A percentile compares a stretch with the other conserved stretches of the same genome.
phyloP scores from a whole-genome alignment of 2,113 vertebrate species.

The Salvator merianae region DNA sequence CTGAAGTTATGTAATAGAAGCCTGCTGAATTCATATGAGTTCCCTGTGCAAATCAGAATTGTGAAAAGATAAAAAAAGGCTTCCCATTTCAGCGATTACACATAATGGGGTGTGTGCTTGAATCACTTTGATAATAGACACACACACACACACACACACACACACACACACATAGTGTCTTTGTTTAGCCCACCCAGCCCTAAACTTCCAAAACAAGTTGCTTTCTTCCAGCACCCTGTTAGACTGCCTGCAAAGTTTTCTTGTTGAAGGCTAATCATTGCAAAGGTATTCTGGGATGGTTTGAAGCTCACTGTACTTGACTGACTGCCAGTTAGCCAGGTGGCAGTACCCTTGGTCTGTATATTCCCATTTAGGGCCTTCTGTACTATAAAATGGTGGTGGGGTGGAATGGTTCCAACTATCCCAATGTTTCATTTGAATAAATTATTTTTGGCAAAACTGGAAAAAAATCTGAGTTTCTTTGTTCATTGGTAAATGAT shows the following conservation, averaged over 20 bases:
- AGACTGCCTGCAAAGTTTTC: background rate
- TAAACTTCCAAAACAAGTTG: background rate
- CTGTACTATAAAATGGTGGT: constrained; percentile 14
- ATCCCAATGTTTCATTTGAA: constrained; percentile 35
- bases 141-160: too few relatives aligned
- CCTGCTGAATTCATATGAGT: background rate
- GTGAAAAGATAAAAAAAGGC: background rate
- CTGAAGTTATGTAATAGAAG: background rate
- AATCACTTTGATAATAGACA: too few relatives aligned
- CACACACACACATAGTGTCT: constrained; percentile 5
- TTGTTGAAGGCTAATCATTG: background rate
- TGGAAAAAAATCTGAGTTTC: background rate
- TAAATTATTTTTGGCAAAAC: constrained; percentile 54
- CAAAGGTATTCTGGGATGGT: fast-evolving
- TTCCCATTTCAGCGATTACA: background rate
- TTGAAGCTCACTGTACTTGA: fast-evolving
- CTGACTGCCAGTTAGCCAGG: background rate
- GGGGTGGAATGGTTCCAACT: background rate
- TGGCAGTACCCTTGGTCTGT: fast-evolving
- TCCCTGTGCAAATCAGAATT: background rate
- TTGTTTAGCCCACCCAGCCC: background rate
- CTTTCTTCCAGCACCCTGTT: background rate
- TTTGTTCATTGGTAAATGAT: background rate
- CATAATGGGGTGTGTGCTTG: background rate
- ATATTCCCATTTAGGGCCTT: background rate